phyloP scores from a whole-genome alignment of 92 coral and sea anemone species.

The Hydrozoanthus gracilis region DNA sequence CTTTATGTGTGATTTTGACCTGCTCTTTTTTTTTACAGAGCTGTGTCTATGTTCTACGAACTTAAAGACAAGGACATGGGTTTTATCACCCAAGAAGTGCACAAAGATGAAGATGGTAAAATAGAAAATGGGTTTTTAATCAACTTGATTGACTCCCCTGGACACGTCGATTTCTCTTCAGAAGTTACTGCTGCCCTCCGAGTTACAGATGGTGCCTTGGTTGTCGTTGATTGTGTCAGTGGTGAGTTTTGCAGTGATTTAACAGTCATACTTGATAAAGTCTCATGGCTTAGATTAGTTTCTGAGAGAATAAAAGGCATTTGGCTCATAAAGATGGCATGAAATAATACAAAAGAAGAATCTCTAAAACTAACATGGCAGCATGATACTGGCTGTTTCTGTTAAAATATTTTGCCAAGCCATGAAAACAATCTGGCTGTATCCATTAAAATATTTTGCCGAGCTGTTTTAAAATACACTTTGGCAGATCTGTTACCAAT shows the following conservation, averaged over 20 bases:
- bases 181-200: constrained; percentile 99
- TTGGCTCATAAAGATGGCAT: no score
- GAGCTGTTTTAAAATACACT: no score
- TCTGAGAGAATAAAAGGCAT: no score
- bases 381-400: no score
- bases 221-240: constrained; percentile 95
- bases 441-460: no score
- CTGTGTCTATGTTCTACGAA: constrained; percentile 95
- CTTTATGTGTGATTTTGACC: background rate
- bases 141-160: constrained; percentile 96
- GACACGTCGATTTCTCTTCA: constrained; percentile 98
- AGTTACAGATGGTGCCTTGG: constrained; percentile 99
- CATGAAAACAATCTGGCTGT: no score
- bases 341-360: no score
- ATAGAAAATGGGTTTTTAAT: constrained; percentile 80
- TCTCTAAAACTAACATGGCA: no score
- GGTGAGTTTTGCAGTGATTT: constrained; percentile 65
- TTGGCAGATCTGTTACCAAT: no score
- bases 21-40: constrained; percentile 56
- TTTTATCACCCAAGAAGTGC: constrained; percentile 59
- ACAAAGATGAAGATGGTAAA: constrained; percentile 49
- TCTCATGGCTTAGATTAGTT: no score
- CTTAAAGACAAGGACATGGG: constrained; percentile 71
- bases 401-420: no score
- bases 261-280: no score